These are phyloP conservation scores for Sinonovacula constricta DNA, from an alignment of 1,140 invertebrate genomes.

Conservation along the genomic window DNA sequence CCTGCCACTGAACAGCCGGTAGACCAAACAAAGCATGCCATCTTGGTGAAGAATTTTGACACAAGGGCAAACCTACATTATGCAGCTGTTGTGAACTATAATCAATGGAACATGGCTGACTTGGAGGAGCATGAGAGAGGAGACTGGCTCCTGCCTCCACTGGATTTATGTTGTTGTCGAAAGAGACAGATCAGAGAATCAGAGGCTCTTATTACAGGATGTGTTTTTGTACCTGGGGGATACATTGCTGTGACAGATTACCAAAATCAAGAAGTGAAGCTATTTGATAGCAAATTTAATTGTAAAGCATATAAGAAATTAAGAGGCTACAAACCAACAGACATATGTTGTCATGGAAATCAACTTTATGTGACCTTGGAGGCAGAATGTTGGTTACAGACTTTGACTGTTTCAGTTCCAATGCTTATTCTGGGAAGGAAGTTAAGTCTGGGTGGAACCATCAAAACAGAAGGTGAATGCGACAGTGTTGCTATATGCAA, in stretches of 20 bases:
- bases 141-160: slow-evolving; percentile 13
- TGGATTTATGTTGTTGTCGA: background rate
- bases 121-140: slow-evolving; percentile 11
- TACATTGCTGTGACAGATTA: slow-evolving; percentile 39
- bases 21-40: slow-evolving; percentile 20
- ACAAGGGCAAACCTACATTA: slow-evolving; percentile 36
- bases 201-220: slow-evolving; percentile 23
- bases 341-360: slow-evolving; percentile 17
- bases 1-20: slow-evolving; percentile 3
- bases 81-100: background rate
- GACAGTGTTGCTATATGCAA: slow-evolving; percentile 34
- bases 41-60: slow-evolving; percentile 12
- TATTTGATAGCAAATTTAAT: slow-evolving; percentile 34
- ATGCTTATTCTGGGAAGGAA: slow-evolving; percentile 20
- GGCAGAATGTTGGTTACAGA: slow-evolving; percentile 10
- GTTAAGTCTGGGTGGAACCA: background rate
- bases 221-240: slow-evolving; percentile 27
- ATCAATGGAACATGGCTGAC: slow-evolving; percentile 18
- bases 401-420: slow-evolving; percentile 2
- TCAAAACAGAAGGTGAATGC: slow-evolving; percentile 38
- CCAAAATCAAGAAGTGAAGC: slow-evolving; percentile 31
- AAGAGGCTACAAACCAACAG: slow-evolving; percentile 11
- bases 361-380: slow-evolving; percentile 26
- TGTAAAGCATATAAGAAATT: slow-evolving; percentile 26
- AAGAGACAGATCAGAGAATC: slow-evolving; percentile 13